Evolutionary conservation across 1,140 invertebrate species (phyloP).

Genomic region (Apis laboriosa): DNA sequence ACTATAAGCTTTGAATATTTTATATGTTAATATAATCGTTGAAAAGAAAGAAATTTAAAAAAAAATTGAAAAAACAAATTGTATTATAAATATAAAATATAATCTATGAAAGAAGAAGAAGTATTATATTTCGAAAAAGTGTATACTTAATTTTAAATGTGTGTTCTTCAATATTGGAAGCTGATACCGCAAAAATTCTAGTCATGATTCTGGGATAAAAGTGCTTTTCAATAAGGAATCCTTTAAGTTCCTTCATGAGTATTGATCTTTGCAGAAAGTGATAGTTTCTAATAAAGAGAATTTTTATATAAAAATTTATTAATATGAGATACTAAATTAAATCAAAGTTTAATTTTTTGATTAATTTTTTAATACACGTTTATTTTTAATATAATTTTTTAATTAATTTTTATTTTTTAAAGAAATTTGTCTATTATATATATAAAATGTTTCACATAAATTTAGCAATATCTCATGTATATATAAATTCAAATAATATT

Average conservation of each 20-base stretch:
- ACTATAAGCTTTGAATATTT: no score
- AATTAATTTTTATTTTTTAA: not conserved
- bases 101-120: no score
- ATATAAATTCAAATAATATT: no score
- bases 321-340: not conserved
- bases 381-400: not conserved
- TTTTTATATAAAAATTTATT: not conserved
- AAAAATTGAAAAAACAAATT: not conserved
- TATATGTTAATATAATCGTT: no score
- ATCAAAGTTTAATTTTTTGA: no score
- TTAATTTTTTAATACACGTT: not conserved
- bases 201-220: not conserved
- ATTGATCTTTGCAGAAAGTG: not conserved
- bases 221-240: slow-evolving; percentile 13
- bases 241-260: not conserved
- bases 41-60: no score
- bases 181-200: not conserved
- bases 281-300: not conserved
- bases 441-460: no score
- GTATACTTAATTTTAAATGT: not conserved
- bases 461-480: no score
- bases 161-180: slow-evolving; percentile 9
- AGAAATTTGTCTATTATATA: no score
- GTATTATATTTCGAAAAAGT: not conserved
- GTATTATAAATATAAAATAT: not conserved